Evolutionary conservation across 2,113 vertebrate species (phyloP).

Genomic region (human): DNA sequence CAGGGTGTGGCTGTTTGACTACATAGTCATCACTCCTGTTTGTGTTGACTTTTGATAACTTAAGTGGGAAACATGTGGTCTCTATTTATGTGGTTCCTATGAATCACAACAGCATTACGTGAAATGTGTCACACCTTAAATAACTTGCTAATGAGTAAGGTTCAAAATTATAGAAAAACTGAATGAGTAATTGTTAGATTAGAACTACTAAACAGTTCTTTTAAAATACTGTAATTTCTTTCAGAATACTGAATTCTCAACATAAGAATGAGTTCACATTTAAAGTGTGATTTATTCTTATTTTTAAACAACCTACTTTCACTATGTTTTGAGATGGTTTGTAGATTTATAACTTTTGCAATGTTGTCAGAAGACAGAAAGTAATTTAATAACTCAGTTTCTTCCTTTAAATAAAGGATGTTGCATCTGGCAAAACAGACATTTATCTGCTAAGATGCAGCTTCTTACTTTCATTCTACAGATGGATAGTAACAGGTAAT

Average conservation of each 20-base stretch:
- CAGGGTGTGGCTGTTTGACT: constrained; percentile 46
- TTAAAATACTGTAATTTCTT: constrained; percentile 1
- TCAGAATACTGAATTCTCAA: not conserved
- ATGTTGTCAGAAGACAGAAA: not conserved
- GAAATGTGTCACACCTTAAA: constrained; percentile 76
- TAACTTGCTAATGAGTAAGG: constrained; percentile 74
- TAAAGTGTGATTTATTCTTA: constrained; percentile 3
- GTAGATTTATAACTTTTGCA: not conserved
- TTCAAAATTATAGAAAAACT: constrained; percentile 53
- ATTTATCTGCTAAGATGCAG: not conserved
- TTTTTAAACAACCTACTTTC: not conserved
- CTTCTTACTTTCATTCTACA: not conserved
- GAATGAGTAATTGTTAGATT: constrained; percentile 56
- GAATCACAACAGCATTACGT: constrained; percentile 71
- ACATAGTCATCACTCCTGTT: constrained; percentile 44
- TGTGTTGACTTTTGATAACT: constrained; percentile 70
- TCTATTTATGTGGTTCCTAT: constrained; percentile 70
- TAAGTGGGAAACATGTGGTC: constrained; percentile 23
- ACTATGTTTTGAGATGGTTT: not conserved
- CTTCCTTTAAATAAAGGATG: not conserved
- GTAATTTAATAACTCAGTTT: not conserved
- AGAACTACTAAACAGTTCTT: not conserved
- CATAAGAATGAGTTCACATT: not conserved
- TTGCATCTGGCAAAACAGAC: not conserved
- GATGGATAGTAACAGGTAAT: not conserved